phyloP scores from a whole-genome alignment of 30 jellyfish, hydroid and myxozoan species.

The Catostylus mosaicus region DNA sequence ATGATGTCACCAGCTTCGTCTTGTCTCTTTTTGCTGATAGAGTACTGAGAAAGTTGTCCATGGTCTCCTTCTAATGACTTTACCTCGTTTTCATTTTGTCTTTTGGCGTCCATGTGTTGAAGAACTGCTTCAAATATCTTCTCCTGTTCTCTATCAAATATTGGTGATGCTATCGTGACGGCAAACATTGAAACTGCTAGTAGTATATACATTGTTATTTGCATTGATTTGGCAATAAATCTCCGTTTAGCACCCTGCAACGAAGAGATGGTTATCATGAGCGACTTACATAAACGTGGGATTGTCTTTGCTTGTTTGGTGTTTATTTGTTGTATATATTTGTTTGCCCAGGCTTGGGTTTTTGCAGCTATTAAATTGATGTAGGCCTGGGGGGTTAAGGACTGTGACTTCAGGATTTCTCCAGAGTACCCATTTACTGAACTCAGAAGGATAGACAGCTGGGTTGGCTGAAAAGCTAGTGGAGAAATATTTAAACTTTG shows the following conservation, averaged over 20 bases:
- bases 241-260: not conserved
- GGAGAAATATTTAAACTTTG: no score
- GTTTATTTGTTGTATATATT: no score
- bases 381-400: no score
- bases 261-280: not conserved
- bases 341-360: no score
- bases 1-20: slow-evolving; percentile 28
- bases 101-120: not conserved
- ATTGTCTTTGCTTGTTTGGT: no score
- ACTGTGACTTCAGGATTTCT: no score
- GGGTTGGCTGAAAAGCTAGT: no score
- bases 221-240: not conserved
- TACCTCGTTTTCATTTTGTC: not conserved
- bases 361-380: no score
- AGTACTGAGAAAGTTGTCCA: not conserved
- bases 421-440: no score
- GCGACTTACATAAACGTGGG: no score
- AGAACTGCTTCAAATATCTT: slow-evolving; percentile 4
- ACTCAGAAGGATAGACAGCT: no score
- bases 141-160: not conserved
- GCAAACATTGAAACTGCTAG: not conserved
- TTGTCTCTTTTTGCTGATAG: slow-evolving; percentile 8
- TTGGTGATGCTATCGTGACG: not conserved
- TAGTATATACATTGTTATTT: not conserved
- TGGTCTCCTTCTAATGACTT: not conserved